Percentiles rank a stretch among this genome's conserved stretches.
These are phyloP conservation scores for Papilio protenor DNA, from an alignment of 2,888 invertebrate species.

Conservation along the genomic window DNA sequence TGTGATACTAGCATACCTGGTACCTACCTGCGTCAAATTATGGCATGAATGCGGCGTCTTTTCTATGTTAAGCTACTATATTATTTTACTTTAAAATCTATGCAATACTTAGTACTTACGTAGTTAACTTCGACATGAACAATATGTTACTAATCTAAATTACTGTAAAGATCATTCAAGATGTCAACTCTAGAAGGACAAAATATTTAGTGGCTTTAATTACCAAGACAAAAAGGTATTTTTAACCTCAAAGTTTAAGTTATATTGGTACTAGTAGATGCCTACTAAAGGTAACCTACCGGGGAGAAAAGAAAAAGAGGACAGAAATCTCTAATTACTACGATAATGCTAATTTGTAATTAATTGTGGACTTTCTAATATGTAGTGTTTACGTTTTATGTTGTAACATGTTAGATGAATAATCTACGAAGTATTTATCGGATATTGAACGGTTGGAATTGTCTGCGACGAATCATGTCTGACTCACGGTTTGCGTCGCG, in stretches of 20 bases:
- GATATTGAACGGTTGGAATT: constrained; percentile 31
- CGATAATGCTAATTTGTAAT: neutral
- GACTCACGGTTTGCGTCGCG: constrained; percentile 48
- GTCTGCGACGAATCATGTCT: constrained; percentile 55
- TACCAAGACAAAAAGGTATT: too few relatives aligned
- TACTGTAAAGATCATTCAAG: too few relatives aligned
- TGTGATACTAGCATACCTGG: constrained; percentile 47
- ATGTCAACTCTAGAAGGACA: too few relatives aligned
- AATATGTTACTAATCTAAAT: too few relatives aligned
- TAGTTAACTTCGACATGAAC: neutral
- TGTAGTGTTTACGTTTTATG: neutral
- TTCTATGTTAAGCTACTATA: neutral
- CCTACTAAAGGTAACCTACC: too few relatives aligned
- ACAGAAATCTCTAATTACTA: neutral
- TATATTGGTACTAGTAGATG: neutral
- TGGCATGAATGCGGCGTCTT: constrained; percentile 33
- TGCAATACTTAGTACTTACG: neutral
- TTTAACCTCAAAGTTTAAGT: neutral
- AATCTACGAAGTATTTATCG: constrained; percentile 1
- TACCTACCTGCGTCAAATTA: constrained; percentile 38
- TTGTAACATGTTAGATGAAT: constrained; percentile 9
- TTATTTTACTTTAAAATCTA: neutral
- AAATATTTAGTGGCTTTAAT: too few relatives aligned
- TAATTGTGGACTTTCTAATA: neutral
- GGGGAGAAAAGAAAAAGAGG: too few relatives aligned